Base-by-base conservation (phyloP, 2,113 vertebrate species). In the Pycnonotus jocosus region DNA sequence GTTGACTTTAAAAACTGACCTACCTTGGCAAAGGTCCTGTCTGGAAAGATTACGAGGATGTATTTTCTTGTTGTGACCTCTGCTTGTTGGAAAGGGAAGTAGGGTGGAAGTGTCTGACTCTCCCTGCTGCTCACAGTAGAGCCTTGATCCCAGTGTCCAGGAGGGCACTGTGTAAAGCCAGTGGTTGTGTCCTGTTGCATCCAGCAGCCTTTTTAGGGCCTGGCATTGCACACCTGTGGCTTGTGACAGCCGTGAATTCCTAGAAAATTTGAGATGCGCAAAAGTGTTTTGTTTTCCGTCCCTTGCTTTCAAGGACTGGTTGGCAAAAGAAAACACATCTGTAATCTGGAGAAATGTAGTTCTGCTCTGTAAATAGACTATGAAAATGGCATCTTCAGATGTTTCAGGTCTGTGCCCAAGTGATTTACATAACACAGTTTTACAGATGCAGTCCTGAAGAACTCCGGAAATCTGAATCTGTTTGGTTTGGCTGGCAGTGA, bases 301-400 rank as follows among this genome's bases (percentile, higher is more conserved):
- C 58, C 54, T 80, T 58, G 65, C 86, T 87, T 89, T 81, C 89
- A 79, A 92, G 69, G 51, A n/a, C 48, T 68, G 80, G 80, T 72
- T 77, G 74, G 71, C 94, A 93, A 86, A 93, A 94, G 93, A 92
- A 96, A 95, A 88, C 64, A 56, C 33, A 40, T 88, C 86, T 77
- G 81, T 91, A 83, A 95, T 93, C 93, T 91, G 66, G 45, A 83
- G 88, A 82, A 91, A 85, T 62, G 60, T 88, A 85, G 44, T 95
- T 95, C 95, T 96, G 74, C 40, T 96, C 95, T 95, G 92, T 74
- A 74, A 92, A 60, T 66, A 74, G 88, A 74, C 87, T 42, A 27
- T 27, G 50, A 74, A 92, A 96, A 81, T 95, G 93, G 88, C 90
- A 88, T 78, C 85, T 70, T 77, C 58, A 73, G 51, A 15, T 54